Conservation (phyloP, 2,888 invertebrate genomes). For the Dolomedes plantarius region DNA sequence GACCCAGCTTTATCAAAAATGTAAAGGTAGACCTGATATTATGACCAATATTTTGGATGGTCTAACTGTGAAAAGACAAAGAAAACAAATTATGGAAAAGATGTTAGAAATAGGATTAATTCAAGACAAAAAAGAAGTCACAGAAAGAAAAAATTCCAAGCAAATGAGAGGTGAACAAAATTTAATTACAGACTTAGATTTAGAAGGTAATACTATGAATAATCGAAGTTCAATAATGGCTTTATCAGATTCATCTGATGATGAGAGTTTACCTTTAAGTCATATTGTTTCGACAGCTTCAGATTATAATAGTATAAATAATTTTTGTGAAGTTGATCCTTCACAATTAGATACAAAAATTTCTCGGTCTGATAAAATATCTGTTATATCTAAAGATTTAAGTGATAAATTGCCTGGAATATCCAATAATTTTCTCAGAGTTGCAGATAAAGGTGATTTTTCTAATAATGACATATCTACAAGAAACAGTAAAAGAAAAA, state of each 20-base stretch:
- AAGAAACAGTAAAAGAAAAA: conserved; percentile 25
- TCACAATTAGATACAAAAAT: background rate
- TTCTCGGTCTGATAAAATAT: background rate
- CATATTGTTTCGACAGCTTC: background rate
- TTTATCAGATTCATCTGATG: conserved; percentile 85
- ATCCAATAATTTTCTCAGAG: too few relatives aligned
- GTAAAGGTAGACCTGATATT: conserved; percentile 19
- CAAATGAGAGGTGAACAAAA: background rate
- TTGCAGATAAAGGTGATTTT: too few relatives aligned
- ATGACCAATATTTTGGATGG: conserved; percentile 12
- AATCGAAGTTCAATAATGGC: too few relatives aligned
- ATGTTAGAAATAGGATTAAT: conserved; percentile 38
- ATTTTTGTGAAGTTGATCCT: background rate
- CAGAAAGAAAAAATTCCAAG: background rate
- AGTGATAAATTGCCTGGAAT: background rate
- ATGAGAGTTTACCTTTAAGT: conserved; percentile 83
- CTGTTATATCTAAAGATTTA: background rate
- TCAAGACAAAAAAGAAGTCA: conserved; percentile 8
- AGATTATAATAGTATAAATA: background rate
- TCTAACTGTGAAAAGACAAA: conserved; percentile 17
- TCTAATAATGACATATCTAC: background rate
- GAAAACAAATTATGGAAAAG: conserved; percentile 30
- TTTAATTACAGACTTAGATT: background rate
- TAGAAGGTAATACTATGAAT: too few relatives aligned
- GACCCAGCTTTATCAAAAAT: conserved; percentile 15